Base-by-base conservation (phyloP, 2,888 invertebrate species). In the Mythimna loreyi region DNA sequence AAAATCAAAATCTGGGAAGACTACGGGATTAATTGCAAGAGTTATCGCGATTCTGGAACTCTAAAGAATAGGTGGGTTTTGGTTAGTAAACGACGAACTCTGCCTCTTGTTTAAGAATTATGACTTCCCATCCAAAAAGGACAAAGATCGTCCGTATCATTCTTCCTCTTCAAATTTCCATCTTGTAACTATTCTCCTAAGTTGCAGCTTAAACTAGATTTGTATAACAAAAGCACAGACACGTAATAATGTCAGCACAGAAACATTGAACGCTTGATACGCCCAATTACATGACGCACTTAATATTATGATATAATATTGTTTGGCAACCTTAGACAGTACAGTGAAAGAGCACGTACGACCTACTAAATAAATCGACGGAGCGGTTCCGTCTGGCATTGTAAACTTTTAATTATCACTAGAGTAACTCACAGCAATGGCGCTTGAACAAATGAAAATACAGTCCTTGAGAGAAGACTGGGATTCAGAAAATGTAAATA, bases 291-390 rank as follows among this genome's bases (percentile, higher is more conserved):
- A 58, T 75, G 63, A 69, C 80, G 53, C 80, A 45, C n/a, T 61
- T 13, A 63, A 56, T 69, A 64, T 65, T 59, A 56, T 76, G 65
- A 80, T 66, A 71, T 82, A 69, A 75, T 55, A 58, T 25, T 58
- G 66, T 69, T 74, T 75, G 73, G 53, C 72, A 77, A 72, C 82
- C 66, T 67, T 72, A 75, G 33, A 52, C 59, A 36, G 60, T 50
- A 65, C 77, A 70, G 75, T 79, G 78, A 85, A 83, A 83, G 73
- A 86, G 63, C 87, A 87, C 83, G 86, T 80, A 77, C 79, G 86
- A 81, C 83, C 83, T 79, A 83, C 73, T 72, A 81, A 85, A 78
- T 65, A 40, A 83, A 83, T 83, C 68, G 57, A 61, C 56, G 74
- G 61, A 72, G 73, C 69, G 50, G 72, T 73, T 61, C 47, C 63